A percentile compares a stretch with the other conserved stretches of the same genome.
phyloP scores from a whole-genome alignment of 1,140 invertebrate genomes.

The Apis florea region DNA sequence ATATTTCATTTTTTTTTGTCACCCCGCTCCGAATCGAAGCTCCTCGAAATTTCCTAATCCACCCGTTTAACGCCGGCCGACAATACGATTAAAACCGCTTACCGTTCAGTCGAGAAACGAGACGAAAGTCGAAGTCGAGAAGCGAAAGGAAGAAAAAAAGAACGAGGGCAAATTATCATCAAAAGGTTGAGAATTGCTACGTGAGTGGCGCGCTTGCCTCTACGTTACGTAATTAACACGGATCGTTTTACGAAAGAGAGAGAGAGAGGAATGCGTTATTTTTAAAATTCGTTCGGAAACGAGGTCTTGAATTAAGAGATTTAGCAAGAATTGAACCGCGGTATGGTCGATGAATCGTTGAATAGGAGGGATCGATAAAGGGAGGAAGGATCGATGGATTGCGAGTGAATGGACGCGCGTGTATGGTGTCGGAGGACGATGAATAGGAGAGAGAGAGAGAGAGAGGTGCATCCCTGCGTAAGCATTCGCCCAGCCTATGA shows the following conservation, averaged over 20 bases:
- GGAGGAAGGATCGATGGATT: background rate
- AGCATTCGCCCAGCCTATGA: constrained; percentile 65
- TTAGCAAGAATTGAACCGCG: too few species aligned
- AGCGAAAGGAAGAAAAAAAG: too few species aligned
- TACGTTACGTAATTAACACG: constrained; percentile 39
- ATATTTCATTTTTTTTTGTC: background rate
- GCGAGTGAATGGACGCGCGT: background rate
- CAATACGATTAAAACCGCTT: background rate
- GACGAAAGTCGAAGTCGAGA: background rate
- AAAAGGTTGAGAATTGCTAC: constrained; percentile 17
- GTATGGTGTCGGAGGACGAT: constrained; percentile 38
- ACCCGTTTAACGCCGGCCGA: too few species aligned
- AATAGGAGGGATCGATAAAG: background rate
- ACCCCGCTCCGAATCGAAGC: too few species aligned
- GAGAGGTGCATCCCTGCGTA: constrained; percentile 7
- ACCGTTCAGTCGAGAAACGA: background rate
- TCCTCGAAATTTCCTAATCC: too few species aligned
- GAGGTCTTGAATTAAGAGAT: too few species aligned
- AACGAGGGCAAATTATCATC: background rate
- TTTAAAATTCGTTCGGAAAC: too few species aligned
- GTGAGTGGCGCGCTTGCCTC: constrained; percentile 9
- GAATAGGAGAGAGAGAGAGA: constrained; percentile 37
- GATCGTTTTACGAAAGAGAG: constrained; percentile 46
- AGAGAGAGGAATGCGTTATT: too few species aligned
- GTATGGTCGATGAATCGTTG: background rate